Evolutionary conservation across 2,797 vertebrate genomes (phyloP).

Genomic region (Toxotes lorentzi): DNA sequence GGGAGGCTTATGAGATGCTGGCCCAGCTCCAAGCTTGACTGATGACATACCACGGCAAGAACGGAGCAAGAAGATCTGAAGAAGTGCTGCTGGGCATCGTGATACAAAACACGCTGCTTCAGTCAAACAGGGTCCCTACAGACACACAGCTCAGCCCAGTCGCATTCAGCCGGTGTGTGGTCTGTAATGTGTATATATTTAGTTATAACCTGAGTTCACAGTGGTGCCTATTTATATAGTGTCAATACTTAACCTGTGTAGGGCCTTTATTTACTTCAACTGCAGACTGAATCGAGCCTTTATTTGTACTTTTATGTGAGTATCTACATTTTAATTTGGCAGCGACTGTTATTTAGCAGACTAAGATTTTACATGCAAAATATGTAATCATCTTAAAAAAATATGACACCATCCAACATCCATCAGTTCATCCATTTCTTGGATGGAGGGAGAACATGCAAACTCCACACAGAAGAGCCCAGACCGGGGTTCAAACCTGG

Average conservation of each 20-base stretch:
- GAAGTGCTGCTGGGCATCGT: conserved; percentile 6
- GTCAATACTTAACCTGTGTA: not conserved
- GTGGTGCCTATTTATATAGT: not conserved
- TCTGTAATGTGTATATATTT: not conserved
- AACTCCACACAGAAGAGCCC: no score
- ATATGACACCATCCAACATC: no score
- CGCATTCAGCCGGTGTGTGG: not conserved
- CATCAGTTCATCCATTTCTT: no score
- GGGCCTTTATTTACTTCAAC: not conserved
- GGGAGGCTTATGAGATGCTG: conserved; percentile 12
- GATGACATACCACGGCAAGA: conserved; percentile 49
- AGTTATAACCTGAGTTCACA: not conserved
- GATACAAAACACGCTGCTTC: not conserved
- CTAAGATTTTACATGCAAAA: no score
- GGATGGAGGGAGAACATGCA: no score
- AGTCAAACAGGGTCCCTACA: conserved; percentile 3
- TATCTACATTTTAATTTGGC: no score
- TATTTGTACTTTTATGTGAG: no score
- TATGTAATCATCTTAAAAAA: no score
- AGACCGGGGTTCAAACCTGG: no score
- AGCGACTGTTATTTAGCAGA: no score
- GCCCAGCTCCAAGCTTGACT: conserved; percentile 6
- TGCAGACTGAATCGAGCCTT: not conserved
- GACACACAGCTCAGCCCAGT: not conserved
- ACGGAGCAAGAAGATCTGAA: not conserved